phyloP scores from a whole-genome alignment of 2,113 vertebrate species.

The Semicossyphus pulcher region DNA sequence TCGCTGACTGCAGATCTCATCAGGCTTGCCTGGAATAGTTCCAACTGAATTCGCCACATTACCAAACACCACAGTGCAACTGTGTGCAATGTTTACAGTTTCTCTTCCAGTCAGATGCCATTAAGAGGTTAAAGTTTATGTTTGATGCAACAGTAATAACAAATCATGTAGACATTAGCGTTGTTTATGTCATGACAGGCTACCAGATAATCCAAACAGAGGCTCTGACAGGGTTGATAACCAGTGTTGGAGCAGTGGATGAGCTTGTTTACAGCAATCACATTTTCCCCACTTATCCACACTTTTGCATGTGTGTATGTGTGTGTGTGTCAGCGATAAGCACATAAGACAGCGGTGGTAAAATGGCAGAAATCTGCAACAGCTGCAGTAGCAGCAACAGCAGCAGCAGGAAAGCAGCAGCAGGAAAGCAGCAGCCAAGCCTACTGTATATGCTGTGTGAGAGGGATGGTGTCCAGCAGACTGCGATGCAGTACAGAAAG shows the following conservation, averaged over 20 bases:
- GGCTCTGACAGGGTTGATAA: conserved; percentile 1
- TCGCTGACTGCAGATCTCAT: too few relatives aligned
- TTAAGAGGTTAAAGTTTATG: background rate
- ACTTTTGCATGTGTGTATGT: background rate
- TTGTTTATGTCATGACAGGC: background rate
- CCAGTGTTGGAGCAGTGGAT: background rate
- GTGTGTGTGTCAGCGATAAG: conserved; percentile 10
- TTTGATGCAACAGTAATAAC: background rate
- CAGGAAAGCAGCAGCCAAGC: conserved; percentile 44
- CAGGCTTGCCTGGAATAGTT: too few relatives aligned
- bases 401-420: conserved; percentile 47
- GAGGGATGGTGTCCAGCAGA: conserved; percentile 61
- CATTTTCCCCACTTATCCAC: background rate
- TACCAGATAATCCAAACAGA: background rate
- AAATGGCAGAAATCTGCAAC: conserved; percentile 31
- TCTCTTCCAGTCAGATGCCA: background rate
- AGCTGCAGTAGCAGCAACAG: conserved; percentile 44
- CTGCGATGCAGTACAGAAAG: conserved; percentile 55
- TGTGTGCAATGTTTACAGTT: background rate
- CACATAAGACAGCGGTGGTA: conserved; percentile 8
- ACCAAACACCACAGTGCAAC: too few relatives aligned
- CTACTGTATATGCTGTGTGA: conserved; percentile 40
- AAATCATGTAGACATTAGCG: background rate
- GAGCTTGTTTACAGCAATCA: background rate
- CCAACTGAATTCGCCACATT: too few relatives aligned